These are phyloP conservation scores for Parapsyche elsis DNA, from an alignment of 1,140 invertebrate genomes.

Conservation along the genomic window DNA sequence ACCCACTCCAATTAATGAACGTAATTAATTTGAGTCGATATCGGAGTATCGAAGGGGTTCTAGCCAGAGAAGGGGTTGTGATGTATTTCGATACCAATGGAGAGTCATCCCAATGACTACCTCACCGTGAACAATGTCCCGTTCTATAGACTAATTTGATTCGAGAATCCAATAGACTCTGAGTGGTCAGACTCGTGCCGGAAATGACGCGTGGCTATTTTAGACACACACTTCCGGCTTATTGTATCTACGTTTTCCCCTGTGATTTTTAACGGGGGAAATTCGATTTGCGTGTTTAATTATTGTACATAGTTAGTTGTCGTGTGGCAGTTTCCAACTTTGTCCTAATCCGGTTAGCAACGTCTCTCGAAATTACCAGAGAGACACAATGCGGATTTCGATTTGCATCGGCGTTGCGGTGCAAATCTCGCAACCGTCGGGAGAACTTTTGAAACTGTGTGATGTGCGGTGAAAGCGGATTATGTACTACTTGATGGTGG, in stretches of 20 bases:
- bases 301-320: too few species aligned
- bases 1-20: conserved; percentile 24
- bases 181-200: not conserved
- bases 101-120: not conserved
- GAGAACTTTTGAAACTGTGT: not conserved
- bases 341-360: too few species aligned
- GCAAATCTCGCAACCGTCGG: not conserved
- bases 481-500: not conserved
- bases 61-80: not conserved
- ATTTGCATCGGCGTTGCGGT: not conserved
- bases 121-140: not conserved
- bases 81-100: not conserved
- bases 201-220: too few species aligned
- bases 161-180: not conserved
- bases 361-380: too few species aligned
- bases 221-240: too few species aligned
- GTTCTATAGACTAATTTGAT: conserved; percentile 11
- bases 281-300: too few species aligned
- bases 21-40: conserved; percentile 16
- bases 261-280: too few species aligned
- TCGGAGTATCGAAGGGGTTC: not conserved
- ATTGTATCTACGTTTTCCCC: too few species aligned
- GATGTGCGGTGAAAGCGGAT: not conserved
- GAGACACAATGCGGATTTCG: not conserved
- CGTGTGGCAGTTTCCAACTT: too few species aligned